These are phyloP conservation scores for Eospalax fontanierii DNA, from an alignment of 2,797 vertebrate genomes.

Conservation along the genomic window DNA sequence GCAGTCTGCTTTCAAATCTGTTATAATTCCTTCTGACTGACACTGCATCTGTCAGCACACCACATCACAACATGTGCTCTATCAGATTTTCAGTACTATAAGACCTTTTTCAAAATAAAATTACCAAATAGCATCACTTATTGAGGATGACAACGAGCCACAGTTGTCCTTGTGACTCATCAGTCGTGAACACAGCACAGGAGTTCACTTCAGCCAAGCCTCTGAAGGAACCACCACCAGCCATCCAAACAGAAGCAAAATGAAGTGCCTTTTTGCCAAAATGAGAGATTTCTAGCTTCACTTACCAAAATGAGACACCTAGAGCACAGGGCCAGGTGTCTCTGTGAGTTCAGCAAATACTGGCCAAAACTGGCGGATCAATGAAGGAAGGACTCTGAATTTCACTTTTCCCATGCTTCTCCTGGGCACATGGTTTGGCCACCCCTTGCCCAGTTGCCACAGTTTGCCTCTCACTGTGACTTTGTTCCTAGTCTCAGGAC, in stretches of 20 bases:
- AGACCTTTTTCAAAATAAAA: conserved; percentile 75
- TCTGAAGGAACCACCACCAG: not conserved
- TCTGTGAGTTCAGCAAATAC: conserved; percentile 1
- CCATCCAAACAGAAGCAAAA: conserved; percentile 38
- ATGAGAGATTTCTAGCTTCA: not conserved
- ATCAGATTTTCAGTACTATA: conserved; percentile 77
- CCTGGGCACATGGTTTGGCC: not conserved
- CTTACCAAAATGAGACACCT: not conserved
- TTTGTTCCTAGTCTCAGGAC: not conserved
- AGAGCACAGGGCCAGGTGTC: not conserved
- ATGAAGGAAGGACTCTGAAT: not conserved
- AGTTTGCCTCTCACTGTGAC: not conserved
- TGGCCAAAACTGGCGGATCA: not conserved
- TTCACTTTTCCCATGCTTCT: not conserved
- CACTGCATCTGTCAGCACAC: conserved; percentile 77
- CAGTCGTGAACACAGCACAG: not conserved
- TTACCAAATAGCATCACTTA: conserved; percentile 75
- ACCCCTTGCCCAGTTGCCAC: not conserved
- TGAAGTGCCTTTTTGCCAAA: conserved; percentile 17
- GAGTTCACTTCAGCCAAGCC: not conserved
- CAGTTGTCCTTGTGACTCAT: conserved; percentile 58
- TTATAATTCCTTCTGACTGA: conserved; percentile 82
- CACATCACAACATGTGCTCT: conserved; percentile 81
- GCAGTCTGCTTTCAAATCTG: conserved; percentile 82
- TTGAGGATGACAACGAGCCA: conserved; percentile 73